These are phyloP conservation scores for Pseudois nayaur DNA, from an alignment of 2,113 vertebrate species.

Conservation along the genomic window DNA sequence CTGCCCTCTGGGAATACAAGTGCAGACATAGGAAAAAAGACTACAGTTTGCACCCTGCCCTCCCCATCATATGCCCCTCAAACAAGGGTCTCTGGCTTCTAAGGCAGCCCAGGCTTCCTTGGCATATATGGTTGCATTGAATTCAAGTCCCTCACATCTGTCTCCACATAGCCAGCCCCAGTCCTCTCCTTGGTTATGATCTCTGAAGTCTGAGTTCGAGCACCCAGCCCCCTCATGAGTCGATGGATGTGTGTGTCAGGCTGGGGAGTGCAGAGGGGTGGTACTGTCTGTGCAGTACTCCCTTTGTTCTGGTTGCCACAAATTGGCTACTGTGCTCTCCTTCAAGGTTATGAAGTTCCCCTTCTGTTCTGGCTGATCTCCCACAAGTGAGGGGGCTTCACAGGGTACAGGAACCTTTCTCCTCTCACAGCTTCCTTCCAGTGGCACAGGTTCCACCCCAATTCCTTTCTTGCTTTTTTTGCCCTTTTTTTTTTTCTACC, in stretches of 20 bases:
- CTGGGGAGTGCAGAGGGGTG: background rate
- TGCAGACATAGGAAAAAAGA: background rate
- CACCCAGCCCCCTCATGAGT: background rate
- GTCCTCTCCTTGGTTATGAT: background rate
- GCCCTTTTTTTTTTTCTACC: background rate
- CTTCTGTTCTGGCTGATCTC: background rate
- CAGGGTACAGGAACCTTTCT: background rate
- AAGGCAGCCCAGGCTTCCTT: background rate
- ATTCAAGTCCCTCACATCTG: background rate
- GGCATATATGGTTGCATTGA: background rate
- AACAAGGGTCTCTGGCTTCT: background rate
- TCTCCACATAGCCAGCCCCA: background rate
- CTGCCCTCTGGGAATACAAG: background rate
- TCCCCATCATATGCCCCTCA: background rate
- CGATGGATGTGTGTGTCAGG: fast-evolving
- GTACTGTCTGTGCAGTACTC: background rate
- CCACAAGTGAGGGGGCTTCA: background rate
- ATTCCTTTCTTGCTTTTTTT: background rate
- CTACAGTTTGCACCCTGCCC: background rate
- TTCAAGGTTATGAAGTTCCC: background rate
- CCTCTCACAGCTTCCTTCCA: background rate
- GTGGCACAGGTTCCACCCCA: too few relatives aligned
- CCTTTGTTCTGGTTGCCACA: background rate
- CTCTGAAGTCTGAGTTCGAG: background rate
- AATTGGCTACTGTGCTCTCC: background rate